These are phyloP conservation scores for Hystrix brachyura DNA, from an alignment of 2,113 vertebrate species.

Conservation along the genomic window DNA sequence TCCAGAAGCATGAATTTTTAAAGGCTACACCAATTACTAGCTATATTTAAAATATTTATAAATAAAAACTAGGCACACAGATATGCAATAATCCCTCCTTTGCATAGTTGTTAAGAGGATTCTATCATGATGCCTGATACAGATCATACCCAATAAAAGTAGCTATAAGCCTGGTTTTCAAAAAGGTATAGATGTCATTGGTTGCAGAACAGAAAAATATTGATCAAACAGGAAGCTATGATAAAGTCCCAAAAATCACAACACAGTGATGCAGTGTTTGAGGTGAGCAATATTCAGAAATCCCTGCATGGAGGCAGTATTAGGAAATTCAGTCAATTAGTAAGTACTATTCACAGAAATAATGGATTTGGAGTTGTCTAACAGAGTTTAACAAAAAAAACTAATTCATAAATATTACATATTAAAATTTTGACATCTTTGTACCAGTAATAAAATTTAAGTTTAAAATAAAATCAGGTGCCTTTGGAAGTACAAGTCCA, in stretches of 20 bases:
- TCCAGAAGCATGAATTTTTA: neutral
- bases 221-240: neutral
- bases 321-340: neutral
- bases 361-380: neutral
- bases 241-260: neutral
- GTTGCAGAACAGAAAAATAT: slow-evolving; percentile 13
- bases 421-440: neutral
- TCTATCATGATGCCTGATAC: neutral
- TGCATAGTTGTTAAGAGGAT: neutral
- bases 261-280: neutral
- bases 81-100: neutral
- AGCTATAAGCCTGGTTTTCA: neutral
- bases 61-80: neutral
- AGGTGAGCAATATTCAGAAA: slow-evolving; percentile 14
- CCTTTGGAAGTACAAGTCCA: neutral
- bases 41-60: neutral
- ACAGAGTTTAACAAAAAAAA: neutral
- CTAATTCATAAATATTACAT: neutral
- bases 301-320: neutral
- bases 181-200: neutral
- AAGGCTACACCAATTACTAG: neutral
- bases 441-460: neutral
- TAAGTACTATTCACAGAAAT: neutral
- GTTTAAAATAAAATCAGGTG: neutral
- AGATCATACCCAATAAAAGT: slow-evolving; percentile 11